A percentile compares a stretch with the other conserved stretches of the same genome.
These are phyloP conservation scores for Yoshiicerus persimilis DNA, from an alignment of 1,140 invertebrate species.

Conservation along the genomic window DNA sequence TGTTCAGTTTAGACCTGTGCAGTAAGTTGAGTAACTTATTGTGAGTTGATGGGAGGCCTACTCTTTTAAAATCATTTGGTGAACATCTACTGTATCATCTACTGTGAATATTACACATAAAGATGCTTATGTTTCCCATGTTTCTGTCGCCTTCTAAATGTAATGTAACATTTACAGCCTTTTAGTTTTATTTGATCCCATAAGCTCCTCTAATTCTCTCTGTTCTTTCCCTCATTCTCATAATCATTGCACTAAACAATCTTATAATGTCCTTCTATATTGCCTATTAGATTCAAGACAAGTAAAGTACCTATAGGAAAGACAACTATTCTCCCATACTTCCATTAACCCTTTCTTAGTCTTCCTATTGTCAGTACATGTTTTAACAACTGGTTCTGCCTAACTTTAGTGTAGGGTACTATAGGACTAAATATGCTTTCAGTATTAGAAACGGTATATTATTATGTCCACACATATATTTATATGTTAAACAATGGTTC, in stretches of 20 bases:
- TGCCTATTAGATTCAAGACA: neutral
- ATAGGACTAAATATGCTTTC: neutral
- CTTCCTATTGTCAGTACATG: neutral
- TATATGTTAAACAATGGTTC: neutral
- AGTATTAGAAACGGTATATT: neutral
- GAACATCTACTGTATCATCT: neutral
- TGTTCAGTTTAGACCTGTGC: no score
- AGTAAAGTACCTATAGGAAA: neutral
- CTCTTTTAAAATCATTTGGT: neutral
- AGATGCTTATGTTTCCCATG: neutral
- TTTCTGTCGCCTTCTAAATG: neutral
- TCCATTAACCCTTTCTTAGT: neutral
- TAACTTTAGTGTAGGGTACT: no score
- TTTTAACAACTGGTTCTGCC: neutral
- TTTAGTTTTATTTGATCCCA: constrained; percentile 18
- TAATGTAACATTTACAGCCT: neutral
- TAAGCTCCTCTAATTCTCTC: constrained; percentile 9
- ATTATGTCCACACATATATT: neutral
- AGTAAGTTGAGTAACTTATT: no score
- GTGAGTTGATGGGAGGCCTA: neutral
- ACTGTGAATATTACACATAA: neutral
- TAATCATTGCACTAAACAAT: neutral
- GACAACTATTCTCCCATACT: neutral
- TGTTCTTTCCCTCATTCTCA: neutral
- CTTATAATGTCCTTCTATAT: neutral